Conservation (phyloP, 2,113 vertebrate genomes). For the Catharus fuscescens region DNA sequence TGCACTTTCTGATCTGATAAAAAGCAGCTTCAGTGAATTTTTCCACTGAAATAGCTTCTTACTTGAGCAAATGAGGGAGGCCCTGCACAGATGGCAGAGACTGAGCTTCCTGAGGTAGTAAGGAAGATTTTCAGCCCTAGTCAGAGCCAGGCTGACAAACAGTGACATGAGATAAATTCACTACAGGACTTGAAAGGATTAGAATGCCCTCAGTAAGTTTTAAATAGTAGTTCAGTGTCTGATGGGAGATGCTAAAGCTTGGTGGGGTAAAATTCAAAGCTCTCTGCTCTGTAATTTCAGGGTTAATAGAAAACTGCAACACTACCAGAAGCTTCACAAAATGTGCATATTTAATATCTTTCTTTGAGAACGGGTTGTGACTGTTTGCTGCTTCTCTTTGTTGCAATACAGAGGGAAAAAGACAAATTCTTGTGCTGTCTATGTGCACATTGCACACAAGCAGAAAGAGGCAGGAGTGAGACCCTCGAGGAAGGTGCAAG, state of each 20-base stretch:
- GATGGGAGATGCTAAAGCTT: not conserved
- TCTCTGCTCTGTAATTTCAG: not conserved
- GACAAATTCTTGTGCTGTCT: not conserved
- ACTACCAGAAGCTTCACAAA: not conserved
- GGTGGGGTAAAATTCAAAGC: not conserved
- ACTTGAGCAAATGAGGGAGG: not conserved
- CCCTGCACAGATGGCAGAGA: not conserved
- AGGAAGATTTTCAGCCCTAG: not conserved
- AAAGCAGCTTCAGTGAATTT: not conserved
- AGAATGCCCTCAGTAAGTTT: not conserved
- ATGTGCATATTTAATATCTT: not conserved
- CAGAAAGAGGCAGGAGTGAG: not conserved
- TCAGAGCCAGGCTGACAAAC: not conserved
- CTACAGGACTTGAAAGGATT: not conserved
- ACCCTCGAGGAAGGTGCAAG: not conserved
- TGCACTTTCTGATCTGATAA: not conserved
- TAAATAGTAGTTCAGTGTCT: not conserved
- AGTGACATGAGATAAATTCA: not conserved
- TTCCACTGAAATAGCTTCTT: not conserved
- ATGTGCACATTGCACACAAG: no score
- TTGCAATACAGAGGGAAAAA: not conserved
- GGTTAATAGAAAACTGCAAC: not conserved
- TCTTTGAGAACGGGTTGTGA: fast-evolving
- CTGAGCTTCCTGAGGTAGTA: not conserved
- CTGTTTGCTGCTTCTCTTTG: not conserved